Evolutionary conservation across 2,113 vertebrate genomes (phyloP).

Genomic region (Pluvialis apricaria): DNA sequence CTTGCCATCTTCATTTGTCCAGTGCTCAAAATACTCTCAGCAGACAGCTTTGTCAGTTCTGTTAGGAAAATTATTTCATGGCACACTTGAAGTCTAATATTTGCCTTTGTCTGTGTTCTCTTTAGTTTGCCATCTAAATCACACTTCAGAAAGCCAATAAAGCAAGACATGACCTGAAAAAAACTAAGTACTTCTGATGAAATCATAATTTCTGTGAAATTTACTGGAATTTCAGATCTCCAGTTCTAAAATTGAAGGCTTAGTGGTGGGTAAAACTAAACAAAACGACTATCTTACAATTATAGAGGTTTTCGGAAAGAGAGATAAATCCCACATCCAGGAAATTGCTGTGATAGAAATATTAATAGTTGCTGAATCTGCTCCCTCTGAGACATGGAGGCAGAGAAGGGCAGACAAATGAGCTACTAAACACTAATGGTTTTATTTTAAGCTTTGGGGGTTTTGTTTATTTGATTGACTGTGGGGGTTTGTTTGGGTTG

Average conservation of each 20-base stretch:
- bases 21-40: not conserved
- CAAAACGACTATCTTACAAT: not conserved
- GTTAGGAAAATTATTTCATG: slow-evolving; percentile 24
- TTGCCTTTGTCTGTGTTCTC: not conserved
- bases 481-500: fast-evolving
- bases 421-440: not conserved
- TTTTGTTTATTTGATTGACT: not conserved
- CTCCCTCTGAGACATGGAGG: not conserved
- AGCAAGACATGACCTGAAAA: not conserved
- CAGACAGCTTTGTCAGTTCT: slow-evolving; percentile 20
- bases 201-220: slow-evolving; percentile 6
- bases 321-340: not conserved
- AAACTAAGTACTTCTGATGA: not conserved
- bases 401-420: not conserved
- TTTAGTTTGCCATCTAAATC: not conserved
- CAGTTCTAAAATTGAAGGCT: not conserved
- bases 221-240: not conserved
- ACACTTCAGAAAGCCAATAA: not conserved
- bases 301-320: not conserved
- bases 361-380: not conserved
- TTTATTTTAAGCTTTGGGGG: not conserved
- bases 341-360: not conserved
- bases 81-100: not conserved
- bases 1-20: not conserved
- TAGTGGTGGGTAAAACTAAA: not conserved